Percentiles rank a stretch among this genome's conserved stretches.
Evolutionary conservation across 2,888 invertebrate genomes (phyloP).

Genomic region (Drosophila birchii): DNA sequence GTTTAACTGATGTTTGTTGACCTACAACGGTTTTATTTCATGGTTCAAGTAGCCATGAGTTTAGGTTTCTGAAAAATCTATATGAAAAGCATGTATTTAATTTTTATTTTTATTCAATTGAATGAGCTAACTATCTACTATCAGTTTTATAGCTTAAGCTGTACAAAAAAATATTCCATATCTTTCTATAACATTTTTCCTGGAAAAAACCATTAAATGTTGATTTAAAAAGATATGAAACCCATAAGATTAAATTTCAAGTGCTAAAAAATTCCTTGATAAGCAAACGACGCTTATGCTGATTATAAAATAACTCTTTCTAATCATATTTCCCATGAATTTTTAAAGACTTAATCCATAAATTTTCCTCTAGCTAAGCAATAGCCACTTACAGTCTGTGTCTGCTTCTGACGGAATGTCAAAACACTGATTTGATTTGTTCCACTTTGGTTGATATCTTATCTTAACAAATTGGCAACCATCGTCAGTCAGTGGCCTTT

Average conservation of each 20-base stretch:
- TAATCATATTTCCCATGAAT: not conserved
- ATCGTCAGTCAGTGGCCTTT: slow-evolving; percentile 8
- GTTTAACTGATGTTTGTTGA: not conserved
- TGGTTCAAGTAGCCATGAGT: too few relatives aligned
- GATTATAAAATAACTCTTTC: not conserved
- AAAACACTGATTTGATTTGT: slow-evolving; percentile 3
- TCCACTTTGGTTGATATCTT: slow-evolving; percentile 2
- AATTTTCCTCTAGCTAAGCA: not conserved
- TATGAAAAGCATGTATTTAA: not conserved
- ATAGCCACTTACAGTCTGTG: not conserved
- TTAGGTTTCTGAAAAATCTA: not conserved
- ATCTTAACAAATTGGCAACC: slow-evolving; percentile 19
- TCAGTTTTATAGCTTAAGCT: not conserved
- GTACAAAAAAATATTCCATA: not conserved
- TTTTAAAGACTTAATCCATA: slow-evolving; percentile 2
- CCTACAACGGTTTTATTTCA: not conserved
- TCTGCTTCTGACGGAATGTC: not conserved
- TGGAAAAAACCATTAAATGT: not conserved
- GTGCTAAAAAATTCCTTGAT: not conserved
- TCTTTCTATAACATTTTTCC: not conserved
- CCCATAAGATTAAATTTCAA: not conserved
- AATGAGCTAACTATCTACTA: too few relatives aligned
- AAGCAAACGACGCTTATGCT: not conserved
- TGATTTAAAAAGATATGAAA: too few relatives aligned
- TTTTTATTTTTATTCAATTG: too few relatives aligned